Base-by-base conservation (phyloP, 1,140 invertebrate genomes). In the Drosophila carrolli region DNA sequence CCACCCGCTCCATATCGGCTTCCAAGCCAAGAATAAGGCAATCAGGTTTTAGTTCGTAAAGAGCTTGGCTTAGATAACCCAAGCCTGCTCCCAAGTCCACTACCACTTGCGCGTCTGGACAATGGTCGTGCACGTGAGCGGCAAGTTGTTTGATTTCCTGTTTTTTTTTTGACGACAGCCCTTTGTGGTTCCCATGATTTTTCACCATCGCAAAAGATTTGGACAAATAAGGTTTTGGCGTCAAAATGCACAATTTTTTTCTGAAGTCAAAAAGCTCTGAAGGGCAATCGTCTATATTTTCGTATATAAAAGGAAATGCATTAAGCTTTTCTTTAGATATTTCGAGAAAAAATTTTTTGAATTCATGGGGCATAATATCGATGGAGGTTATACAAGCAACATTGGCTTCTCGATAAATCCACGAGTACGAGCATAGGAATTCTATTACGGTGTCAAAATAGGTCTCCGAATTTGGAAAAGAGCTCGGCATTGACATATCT, bases 51-150 rank as follows among this genome's bases (percentile, higher is more conserved):
- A 78, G 27, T 90, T 95, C 93, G 75, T 95, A 93, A 38, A 97
- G 77, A 13, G 96, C 77, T 88, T 96, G 94, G 70, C 96, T 95
- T 19, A 98, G 91, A 85, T 98, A 97, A n/a, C 97, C 97, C 93
- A 97, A 93, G 37, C 97, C 97, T 43, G 95, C 94, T n/a, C 97
- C 97, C 78, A 97, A 94, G 93, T 97, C 97, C 6, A 97, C 93
- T 46, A 97, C 93, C n/a, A 94, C 93, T 14, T 56, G 41, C 9
- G 93, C 88, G 19, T 93, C 68, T 8, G 14, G 7, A 75, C 95
- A 96, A 41, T 95, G 81, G 11, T 92, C 59, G 56, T 94, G 85
- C 37, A 96, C 94, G 62, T 95, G 92, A 35, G 94, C 83, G 5
- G 95, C 93, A 19, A 96, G 92, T 70, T 93, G 89, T 10, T 93